These are phyloP conservation scores for Hephaestus fuliginosus DNA, from an alignment of 2,797 vertebrate species.

Conservation along the genomic window DNA sequence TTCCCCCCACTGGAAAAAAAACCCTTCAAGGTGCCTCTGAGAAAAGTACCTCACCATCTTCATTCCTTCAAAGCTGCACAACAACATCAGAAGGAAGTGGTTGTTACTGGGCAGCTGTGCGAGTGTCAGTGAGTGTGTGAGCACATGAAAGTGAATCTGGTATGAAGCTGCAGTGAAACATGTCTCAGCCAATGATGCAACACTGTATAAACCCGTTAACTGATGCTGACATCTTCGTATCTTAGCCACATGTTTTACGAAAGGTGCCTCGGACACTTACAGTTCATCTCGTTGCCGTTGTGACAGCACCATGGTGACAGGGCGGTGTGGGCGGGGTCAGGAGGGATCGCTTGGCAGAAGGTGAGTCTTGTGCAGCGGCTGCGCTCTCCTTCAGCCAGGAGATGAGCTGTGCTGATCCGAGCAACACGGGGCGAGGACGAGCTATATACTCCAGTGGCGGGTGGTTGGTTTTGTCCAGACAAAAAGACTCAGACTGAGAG, in stretches of 20 bases:
- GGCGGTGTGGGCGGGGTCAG: conserved; percentile 76
- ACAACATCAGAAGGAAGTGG: conserved; percentile 20
- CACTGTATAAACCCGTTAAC: background rate
- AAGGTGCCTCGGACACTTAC: conserved; percentile 86
- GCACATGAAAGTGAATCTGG: background rate
- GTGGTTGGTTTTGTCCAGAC: conserved; percentile 64
- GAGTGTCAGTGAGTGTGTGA: background rate
- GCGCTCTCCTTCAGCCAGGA: conserved; percentile 85
- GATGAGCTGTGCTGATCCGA: conserved; percentile 82
- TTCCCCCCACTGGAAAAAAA: conserved; percentile 2
- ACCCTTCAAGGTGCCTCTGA: background rate
- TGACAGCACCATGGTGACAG: conserved; percentile 97
- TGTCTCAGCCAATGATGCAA: background rate
- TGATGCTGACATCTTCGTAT: background rate
- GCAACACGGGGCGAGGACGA: conserved; percentile 51
- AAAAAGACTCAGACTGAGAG: conserved; percentile 76
- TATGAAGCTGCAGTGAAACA: conserved; percentile 11
- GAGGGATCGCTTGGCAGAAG: conserved; percentile 69
- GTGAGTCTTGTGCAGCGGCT: conserved; percentile 84
- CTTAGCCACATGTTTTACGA: background rate
- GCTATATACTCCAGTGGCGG: conserved; percentile 65
- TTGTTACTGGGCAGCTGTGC: conserved; percentile 2
- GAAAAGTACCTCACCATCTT: background rate
- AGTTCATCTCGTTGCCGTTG: conserved; percentile 99
- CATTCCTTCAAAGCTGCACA: background rate